These are phyloP conservation scores for Psophia crepitans DNA, from an alignment of 2,113 vertebrate species.

Conservation along the genomic window DNA sequence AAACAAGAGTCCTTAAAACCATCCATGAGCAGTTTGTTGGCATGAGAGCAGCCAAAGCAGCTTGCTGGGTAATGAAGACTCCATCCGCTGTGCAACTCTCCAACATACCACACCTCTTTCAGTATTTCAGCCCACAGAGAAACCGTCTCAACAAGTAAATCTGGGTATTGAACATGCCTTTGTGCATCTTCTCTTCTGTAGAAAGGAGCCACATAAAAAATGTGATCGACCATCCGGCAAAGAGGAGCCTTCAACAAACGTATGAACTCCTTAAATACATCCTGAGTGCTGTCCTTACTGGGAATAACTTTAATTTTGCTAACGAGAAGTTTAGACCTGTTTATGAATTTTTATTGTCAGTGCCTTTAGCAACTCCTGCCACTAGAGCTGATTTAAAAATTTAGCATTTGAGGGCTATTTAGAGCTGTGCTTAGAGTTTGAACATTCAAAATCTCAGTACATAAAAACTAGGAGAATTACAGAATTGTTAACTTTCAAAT, in stretches of 20 bases:
- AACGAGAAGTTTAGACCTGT: neutral
- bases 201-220: neutral
- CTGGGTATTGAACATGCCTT: neutral
- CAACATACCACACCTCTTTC: neutral
- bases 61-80: neutral
- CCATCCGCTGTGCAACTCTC: rapidly evolving
- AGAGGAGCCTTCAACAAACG: neutral
- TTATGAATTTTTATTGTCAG: neutral
- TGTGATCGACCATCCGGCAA: neutral
- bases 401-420: neutral
- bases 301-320: neutral
- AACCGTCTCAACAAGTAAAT: neutral
- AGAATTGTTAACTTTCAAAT: neutral
- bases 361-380: neutral
- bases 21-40: neutral
- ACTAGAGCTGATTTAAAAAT: neutral
- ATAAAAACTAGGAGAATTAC: neutral
- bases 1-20: neutral
- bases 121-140: rapidly evolving
- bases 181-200: neutral
- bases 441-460: neutral
- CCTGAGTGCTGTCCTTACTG: neutral
- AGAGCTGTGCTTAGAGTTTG: neutral
- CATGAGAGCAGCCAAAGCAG: neutral
- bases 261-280: neutral